These are phyloP conservation scores for Pituophis catenifer DNA, from an alignment of 2,113 vertebrate species.

Conservation along the genomic window DNA sequence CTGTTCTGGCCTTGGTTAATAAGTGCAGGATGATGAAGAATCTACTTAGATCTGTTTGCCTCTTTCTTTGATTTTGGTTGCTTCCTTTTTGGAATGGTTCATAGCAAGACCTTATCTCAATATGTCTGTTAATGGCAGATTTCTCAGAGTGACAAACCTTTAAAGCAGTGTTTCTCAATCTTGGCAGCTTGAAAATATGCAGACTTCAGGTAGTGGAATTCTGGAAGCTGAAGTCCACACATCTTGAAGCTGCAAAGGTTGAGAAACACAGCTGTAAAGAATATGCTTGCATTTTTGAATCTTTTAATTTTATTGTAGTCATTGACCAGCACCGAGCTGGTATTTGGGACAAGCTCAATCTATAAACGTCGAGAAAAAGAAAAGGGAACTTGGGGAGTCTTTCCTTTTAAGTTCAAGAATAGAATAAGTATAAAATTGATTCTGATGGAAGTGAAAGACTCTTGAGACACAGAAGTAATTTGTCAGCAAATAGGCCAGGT, in stretches of 20 bases:
- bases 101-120: neutral
- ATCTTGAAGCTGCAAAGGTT: neutral
- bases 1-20: neutral
- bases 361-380: neutral
- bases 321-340: neutral
- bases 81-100: neutral
- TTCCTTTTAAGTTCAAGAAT: neutral
- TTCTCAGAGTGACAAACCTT: neutral
- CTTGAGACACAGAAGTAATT: neutral
- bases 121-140: neutral
- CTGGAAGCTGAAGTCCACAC: neutral
- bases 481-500: neutral
- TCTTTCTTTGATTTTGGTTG: neutral
- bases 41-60: neutral
- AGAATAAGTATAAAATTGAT: neutral
- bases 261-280: neutral
- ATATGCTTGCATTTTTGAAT: neutral
- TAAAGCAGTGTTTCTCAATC: neutral
- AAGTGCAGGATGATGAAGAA: neutral
- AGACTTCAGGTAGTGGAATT: neutral
- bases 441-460: neutral
- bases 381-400: neutral
- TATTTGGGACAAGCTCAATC: neutral
- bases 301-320: neutral
- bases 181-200: neutral